phyloP scores from a whole-genome alignment of 2,113 vertebrate genomes.

The Tylochromis polylepis region DNA sequence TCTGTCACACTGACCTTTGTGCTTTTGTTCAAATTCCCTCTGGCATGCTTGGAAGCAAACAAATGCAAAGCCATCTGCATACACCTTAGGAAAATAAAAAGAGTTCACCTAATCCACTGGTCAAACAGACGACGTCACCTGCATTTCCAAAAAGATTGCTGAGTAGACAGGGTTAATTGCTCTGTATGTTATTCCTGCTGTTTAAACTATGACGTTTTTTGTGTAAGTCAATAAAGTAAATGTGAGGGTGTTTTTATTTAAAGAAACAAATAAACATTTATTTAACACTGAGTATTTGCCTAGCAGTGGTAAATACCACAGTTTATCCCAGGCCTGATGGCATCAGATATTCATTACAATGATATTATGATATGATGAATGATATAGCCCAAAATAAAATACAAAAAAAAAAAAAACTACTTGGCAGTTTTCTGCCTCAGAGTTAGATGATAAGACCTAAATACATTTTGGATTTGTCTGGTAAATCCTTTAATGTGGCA shows the following conservation, averaged over 20 bases:
- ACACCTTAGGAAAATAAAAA: slow-evolving; percentile 29
- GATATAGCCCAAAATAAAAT: background rate
- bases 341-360: background rate
- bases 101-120: slow-evolving; percentile 1
- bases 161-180: background rate
- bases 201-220: background rate
- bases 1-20: slow-evolving; percentile 52
- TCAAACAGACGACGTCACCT: background rate
- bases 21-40: slow-evolving; percentile 35
- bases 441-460: background rate
- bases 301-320: background rate
- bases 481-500: background rate
- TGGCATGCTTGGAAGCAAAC: slow-evolving; percentile 45
- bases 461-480: background rate
- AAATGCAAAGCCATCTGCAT: slow-evolving; percentile 30
- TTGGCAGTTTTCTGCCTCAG: background rate
- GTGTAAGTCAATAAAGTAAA: background rate
- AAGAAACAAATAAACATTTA: background rate
- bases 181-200: background rate
- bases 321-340: background rate
- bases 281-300: background rate
- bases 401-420: no score
- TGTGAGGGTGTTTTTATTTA: background rate
- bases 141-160: background rate
- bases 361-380: background rate